Base-by-base conservation (phyloP, 2,113 vertebrate species). In the Myotis brandtii region DNA sequence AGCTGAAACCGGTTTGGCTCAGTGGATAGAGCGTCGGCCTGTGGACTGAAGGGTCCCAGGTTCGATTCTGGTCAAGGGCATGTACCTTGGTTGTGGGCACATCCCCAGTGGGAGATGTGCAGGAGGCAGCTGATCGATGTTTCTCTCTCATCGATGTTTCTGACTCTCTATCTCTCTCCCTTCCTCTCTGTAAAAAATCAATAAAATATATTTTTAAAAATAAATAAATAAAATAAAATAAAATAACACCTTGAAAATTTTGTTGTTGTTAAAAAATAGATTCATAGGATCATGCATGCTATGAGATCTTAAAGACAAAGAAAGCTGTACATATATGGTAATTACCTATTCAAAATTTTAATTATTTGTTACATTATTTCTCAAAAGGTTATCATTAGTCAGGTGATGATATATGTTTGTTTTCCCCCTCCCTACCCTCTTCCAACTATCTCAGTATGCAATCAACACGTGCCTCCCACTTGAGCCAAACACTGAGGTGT, bases 211-310 rank as follows among this genome's bases (percentile, higher is more conserved):
- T n/a, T n/a, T n/a, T n/a, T n/a, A n/a, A n/a, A n/a, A n/a, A n/a
- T n/a, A n/a, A n/a, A n/a, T n/a, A n/a, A n/a, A n/a, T n/a, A n/a
- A n/a, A n/a, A n/a, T n/a, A n/a, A n/a, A n/a, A n/a, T 82, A 85
- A 77, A 89, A 92, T 73, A 88, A 66, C 40, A 81, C n/a, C 81
- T 95, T 79, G n/a, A 59, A 64, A 88, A 85, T 34, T 50, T 73
- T 72, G 46, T 69, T 72, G 46, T 69, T 81, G 43, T 86, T 72
- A 91, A 75, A 75, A n/a, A 75, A 66, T 40, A 62, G 64, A 70
- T 48, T 80, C 12, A 72, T 77, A 46, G 27, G 11, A 77, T 88
- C 23, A 13, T 48, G 20, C 66, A 86, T 86, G 67, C 48, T 32
- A 32, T 12, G 69, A 79, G 32, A 52, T 5, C 23, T 93, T 86